These are phyloP conservation scores for Autographa gamma DNA, from an alignment of 2,888 invertebrate genomes.

Conservation along the genomic window DNA sequence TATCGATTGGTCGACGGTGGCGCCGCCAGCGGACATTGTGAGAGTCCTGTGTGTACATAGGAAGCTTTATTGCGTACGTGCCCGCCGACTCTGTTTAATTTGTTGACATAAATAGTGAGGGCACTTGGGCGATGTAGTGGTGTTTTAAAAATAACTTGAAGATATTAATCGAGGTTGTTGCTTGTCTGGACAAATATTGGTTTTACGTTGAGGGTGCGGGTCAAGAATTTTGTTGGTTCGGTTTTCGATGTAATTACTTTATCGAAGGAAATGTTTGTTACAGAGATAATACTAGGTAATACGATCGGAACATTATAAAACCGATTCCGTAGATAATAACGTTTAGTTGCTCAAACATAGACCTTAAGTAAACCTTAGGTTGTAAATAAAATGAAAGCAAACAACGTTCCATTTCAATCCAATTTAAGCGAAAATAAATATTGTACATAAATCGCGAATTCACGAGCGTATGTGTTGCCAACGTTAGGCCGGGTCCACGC, in stretches of 20 bases:
- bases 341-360: not conserved
- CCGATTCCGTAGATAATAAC: not conserved
- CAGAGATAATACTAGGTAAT: not conserved
- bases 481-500: conserved; percentile 67
- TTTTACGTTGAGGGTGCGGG: conserved; percentile 16
- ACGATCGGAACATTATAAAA: not conserved
- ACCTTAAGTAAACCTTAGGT: not conserved
- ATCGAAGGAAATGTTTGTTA: not conserved
- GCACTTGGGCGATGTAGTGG: conserved; percentile 45
- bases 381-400: not conserved
- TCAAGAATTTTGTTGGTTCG: conserved; percentile 16
- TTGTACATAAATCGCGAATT: conserved; percentile 37
- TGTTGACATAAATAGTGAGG: conserved; percentile 60
- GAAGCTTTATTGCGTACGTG: conserved; percentile 63
- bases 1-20: conserved; percentile 85
- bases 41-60: conserved; percentile 48
- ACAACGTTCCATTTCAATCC: not conserved
- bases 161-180: conserved; percentile 41
- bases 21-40: conserved; percentile 71
- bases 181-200: conserved; percentile 26
- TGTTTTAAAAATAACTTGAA: conserved; percentile 51
- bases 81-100: conserved; percentile 58
- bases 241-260: conserved; percentile 13
- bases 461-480: conserved; percentile 59
- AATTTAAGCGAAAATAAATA: conserved; percentile 5